Percentiles rank a stretch among this genome's conserved stretches.
These are phyloP conservation scores for Melanophora roralis DNA, from an alignment of 2,888 invertebrate species.

Conservation along the genomic window DNA sequence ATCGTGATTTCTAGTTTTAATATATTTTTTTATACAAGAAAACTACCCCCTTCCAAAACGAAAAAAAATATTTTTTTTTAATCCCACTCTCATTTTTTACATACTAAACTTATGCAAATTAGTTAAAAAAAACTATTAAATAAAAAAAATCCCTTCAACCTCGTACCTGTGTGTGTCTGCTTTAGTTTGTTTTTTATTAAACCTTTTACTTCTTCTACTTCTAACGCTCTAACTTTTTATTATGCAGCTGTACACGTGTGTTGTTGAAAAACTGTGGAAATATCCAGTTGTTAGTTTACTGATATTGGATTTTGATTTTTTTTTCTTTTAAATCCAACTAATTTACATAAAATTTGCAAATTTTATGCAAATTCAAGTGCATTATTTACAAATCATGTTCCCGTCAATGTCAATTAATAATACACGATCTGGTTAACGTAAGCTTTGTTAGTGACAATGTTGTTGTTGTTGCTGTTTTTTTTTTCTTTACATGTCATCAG, in stretches of 20 bases:
- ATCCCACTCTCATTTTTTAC: constrained; percentile 24
- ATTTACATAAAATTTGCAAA: constrained; percentile 62
- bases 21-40: background rate
- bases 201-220: constrained; percentile 13
- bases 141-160: constrained; percentile 28
- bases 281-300: constrained; percentile 11
- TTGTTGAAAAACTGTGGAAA: background rate
- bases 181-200: background rate
- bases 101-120: constrained; percentile 53
- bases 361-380: constrained; percentile 74
- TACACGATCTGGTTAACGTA: constrained; percentile 58
- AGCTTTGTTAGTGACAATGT: too few species aligned
- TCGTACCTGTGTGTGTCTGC: constrained; percentile 15
- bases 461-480: constrained; percentile 1
- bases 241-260: constrained; percentile 46
- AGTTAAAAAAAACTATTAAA: constrained; percentile 16
- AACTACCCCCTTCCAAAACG: constrained; percentile 32
- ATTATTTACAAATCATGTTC: constrained; percentile 75
- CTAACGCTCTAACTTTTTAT: constrained; percentile 23
- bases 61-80: background rate
- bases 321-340: constrained; percentile 36
- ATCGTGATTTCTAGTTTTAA: constrained; percentile 8
- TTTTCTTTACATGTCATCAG: background rate
- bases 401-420: constrained; percentile 71
- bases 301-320: constrained; percentile 23